phyloP scores from a whole-genome alignment of 2,797 vertebrate species.

The Glossophaga mutica region DNA sequence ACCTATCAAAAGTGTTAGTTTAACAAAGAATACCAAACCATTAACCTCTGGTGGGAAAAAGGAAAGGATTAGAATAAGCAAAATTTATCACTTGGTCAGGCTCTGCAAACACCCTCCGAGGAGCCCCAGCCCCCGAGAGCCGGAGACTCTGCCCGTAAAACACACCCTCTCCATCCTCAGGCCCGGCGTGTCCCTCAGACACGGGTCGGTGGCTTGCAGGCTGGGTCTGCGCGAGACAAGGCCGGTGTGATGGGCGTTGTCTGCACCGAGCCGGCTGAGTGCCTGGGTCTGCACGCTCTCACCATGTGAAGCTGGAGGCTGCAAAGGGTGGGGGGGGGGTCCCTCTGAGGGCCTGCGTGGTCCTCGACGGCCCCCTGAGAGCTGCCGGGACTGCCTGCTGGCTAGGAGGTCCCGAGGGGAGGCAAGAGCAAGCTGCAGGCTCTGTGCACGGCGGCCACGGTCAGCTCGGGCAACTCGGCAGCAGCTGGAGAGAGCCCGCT shows the following conservation, averaged over 20 bases:
- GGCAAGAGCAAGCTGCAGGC: slow-evolving; percentile 25
- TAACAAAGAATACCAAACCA: slow-evolving; percentile 52
- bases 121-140: neutral
- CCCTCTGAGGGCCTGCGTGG: accelerated
- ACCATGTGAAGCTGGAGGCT: neutral
- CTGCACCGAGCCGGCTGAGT: accelerated
- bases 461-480: slow-evolving; percentile 34
- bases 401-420: neutral
- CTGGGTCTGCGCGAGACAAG: accelerated
- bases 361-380: neutral
- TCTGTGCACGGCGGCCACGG: slow-evolving; percentile 11
- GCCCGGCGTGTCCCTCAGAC: no score
- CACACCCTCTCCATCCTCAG: accelerated
- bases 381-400: accelerated
- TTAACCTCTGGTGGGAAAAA: slow-evolving; percentile 40
- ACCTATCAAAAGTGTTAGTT: slow-evolving; percentile 55
- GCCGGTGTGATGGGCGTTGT: no score
- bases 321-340: no score
- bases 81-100: slow-evolving; percentile 32
- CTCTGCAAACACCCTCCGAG: neutral
- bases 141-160: neutral
- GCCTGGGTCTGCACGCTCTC: accelerated
- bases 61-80: slow-evolving; percentile 52
- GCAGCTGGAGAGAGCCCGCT: accelerated
- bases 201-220: no score